A percentile compares a stretch with the other conserved stretches of the same genome.
phyloP scores from a whole-genome alignment of 1,140 invertebrate genomes.

The Sarcophaga peregrina region DNA sequence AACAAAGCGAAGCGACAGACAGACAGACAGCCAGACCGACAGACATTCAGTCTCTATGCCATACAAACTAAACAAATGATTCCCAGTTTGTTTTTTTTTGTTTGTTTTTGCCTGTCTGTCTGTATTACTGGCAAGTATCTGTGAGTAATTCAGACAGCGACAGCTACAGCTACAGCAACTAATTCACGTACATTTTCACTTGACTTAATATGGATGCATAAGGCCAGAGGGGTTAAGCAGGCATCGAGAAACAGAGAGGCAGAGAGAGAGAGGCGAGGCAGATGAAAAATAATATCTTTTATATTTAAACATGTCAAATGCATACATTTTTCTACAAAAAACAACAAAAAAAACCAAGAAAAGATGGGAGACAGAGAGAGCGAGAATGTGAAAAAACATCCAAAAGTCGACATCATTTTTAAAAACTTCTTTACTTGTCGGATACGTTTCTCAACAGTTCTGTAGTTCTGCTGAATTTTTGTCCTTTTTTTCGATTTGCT shows the following conservation, averaged over 20 bases:
- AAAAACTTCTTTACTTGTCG: constrained; percentile 9
- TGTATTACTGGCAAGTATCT: no score
- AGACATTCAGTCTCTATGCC: no score
- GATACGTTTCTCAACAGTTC: no score
- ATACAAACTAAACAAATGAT: no score
- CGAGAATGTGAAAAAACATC: background rate
- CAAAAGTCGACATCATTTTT: constrained; percentile 15
- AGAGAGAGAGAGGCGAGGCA: background rate
- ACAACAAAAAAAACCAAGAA: no score
- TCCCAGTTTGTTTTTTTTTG: no score
- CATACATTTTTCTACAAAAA: background rate
- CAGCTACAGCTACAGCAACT: background rate
- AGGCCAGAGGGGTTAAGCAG: background rate
- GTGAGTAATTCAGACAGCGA: no score
- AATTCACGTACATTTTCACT: constrained; percentile 23
- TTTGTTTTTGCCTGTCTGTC: no score
- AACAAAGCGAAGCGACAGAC: no score
- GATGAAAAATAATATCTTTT: constrained; percentile 9
- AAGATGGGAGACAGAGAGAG: no score
- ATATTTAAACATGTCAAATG: constrained; percentile 22
- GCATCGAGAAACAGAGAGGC: no score
- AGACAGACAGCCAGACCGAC: no score
- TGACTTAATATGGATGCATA: background rate
- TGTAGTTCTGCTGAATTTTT: background rate
- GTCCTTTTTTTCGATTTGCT: background rate